phyloP scores from a whole-genome alignment of 92 coral and sea anemone genomes.

The Zoanthus sociatus region DNA sequence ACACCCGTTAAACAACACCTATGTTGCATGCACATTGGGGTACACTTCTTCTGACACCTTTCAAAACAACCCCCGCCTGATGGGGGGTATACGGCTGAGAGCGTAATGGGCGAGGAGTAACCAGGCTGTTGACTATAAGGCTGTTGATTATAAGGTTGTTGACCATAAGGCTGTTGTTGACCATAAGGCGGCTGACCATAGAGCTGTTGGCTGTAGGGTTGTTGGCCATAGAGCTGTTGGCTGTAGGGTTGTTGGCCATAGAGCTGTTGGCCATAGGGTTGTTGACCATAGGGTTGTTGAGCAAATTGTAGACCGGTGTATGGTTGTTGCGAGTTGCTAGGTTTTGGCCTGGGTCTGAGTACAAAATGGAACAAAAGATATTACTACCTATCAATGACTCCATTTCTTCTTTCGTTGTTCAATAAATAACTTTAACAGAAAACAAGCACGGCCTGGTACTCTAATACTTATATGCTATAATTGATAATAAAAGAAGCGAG shows the following conservation, averaged over 20 bases:
- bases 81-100: conserved; percentile 66
- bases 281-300: conserved; percentile 8
- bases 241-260: conserved; percentile 9
- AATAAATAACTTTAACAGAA: neutral
- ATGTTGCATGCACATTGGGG: conserved; percentile 81
- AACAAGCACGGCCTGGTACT: neutral
- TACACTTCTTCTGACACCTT: conserved; percentile 74
- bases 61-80: conserved; percentile 77
- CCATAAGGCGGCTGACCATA: conserved; percentile 13
- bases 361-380: neutral
- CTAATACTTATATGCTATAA: too few relatives aligned
- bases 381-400: neutral
- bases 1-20: conserved; percentile 75
- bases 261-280: neutral
- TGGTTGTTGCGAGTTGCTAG: neutral
- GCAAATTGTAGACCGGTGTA: conserved; percentile 12
- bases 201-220: neutral
- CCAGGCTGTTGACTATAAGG: conserved; percentile 17
- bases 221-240: conserved; percentile 12
- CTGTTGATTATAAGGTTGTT: neutral
- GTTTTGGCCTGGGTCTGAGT: neutral
- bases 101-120: conserved; percentile 30
- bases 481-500: too few relatives aligned
- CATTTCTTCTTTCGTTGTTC: neutral
- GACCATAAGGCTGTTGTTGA: conserved; percentile 5